A percentile compares a stretch with the other conserved stretches of the same genome.
Evolutionary conservation across 2,797 vertebrate genomes (phyloP).

Genomic region (Pipistrellus nathusii): DNA sequence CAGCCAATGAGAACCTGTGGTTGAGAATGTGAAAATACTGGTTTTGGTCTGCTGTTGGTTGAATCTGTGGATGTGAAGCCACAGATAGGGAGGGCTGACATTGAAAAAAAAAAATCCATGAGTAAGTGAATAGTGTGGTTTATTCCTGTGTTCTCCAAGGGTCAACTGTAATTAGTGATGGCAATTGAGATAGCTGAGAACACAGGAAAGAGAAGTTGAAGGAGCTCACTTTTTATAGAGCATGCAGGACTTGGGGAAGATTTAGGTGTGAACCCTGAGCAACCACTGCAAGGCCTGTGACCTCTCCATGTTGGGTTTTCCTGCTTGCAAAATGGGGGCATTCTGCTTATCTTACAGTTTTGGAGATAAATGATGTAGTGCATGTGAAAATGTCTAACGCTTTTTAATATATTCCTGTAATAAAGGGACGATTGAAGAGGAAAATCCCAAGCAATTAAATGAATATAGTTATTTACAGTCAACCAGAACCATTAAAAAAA

Average conservation of each 20-base stretch:
- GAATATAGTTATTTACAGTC: not conserved
- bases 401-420: not conserved
- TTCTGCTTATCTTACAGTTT: not conserved
- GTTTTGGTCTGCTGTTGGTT: not conserved
- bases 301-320: not conserved
- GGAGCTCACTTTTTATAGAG: not conserved
- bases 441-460: conserved; percentile 23
- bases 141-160: not conserved
- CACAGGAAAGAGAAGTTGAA: not conserved
- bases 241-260: not conserved
- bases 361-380: not conserved
- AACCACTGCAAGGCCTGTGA: not conserved
- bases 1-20: not conserved
- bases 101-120: too few relatives aligned
- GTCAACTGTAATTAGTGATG: not conserved
- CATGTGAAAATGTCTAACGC: not conserved
- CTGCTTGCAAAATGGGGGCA: not conserved
- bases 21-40: not conserved
- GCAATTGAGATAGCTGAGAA: not conserved
- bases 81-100: not conserved
- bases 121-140: not conserved
- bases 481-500: not conserved
- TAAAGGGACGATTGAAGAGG: not conserved
- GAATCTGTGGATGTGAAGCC: not conserved
- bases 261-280: not conserved